Evolutionary conservation across 1,140 invertebrate species (phyloP).

Genomic region (Apocrypta bakeri): DNA sequence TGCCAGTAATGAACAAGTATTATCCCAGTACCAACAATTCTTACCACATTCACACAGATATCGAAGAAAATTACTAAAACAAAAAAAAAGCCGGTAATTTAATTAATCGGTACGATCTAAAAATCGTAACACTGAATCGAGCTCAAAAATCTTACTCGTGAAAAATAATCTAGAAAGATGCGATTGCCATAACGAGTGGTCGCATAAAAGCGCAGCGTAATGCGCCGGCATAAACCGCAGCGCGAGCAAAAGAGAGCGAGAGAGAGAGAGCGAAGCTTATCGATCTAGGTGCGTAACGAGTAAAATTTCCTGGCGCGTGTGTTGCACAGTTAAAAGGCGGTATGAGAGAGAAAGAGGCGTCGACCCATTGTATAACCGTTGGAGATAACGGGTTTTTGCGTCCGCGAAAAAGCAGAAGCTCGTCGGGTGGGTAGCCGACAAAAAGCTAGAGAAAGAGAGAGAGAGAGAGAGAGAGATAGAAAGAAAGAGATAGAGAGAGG

Average conservation of each 20-base stretch:
- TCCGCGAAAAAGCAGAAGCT: not conserved
- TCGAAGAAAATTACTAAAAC: no score
- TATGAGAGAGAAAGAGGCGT: not conserved
- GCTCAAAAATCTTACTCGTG: not conserved
- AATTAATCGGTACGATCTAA: no score
- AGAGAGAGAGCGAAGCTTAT: constrained; percentile 10
- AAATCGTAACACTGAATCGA: not conserved
- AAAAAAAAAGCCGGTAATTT: no score
- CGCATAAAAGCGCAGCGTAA: not conserved
- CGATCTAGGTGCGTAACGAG: constrained; percentile 21
- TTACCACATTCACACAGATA: no score
- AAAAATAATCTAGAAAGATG: not conserved
- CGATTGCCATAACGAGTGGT: not conserved
- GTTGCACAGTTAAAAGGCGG: constrained; percentile 10
- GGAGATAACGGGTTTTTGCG: constrained; percentile 20
- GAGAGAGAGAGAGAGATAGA: not conserved
- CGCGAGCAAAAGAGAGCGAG: not conserved
- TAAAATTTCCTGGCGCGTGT: constrained; percentile 5
- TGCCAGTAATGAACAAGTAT: no score
- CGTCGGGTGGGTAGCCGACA: not conserved
- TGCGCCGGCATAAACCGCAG: not conserved
- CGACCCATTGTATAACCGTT: constrained; percentile 13
- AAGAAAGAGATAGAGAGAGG: not conserved
- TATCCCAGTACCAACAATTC: no score
- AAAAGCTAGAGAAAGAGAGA: not conserved